Percentiles rank a stretch among this genome's conserved stretches.
phyloP scores from a whole-genome alignment of 2,888 invertebrate species.

The Timema podura region DNA sequence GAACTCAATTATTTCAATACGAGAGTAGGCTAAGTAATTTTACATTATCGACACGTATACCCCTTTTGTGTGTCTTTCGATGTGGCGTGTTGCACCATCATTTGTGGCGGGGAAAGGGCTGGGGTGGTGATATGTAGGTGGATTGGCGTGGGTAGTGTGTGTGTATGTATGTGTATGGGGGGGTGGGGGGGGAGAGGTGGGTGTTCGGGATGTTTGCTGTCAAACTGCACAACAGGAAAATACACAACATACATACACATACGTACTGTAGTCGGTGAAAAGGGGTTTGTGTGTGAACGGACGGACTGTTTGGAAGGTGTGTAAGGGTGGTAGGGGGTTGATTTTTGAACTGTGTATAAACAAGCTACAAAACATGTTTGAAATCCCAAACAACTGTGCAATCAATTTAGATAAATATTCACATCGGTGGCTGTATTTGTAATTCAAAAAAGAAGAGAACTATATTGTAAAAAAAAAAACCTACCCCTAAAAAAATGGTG shows the following conservation, averaged over 20 bases:
- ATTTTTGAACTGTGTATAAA: conserved; percentile 20
- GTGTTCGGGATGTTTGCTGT: not conserved
- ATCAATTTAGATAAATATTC: conserved; percentile 30
- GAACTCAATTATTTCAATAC: no score
- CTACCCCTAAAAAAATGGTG: no score
- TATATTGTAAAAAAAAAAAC: no score
- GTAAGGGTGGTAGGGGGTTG: not conserved
- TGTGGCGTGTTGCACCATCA: conserved; percentile 5
- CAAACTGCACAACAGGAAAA: no score
- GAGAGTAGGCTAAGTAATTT: no score
- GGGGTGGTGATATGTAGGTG: not conserved
- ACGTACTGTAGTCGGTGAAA: not conserved
- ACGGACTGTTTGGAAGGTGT: no score
- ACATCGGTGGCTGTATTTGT: conserved; percentile 3
- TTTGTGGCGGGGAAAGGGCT: no score
- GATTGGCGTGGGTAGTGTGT: not conserved
- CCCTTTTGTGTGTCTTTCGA: not conserved
- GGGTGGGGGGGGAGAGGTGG: not conserved
- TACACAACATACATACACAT: no score
- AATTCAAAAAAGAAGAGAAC: not conserved
- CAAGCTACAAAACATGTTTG: conserved; percentile 28
- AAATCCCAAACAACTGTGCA: conserved; percentile 26
- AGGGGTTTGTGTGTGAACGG: not conserved
- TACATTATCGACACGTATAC: no score
- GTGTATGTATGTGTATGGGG: not conserved